A percentile compares a stretch with the other conserved stretches of the same genome.
Conservation (phyloP, 2,797 vertebrate genomes). For the Stomatorhinus walkeri region DNA sequence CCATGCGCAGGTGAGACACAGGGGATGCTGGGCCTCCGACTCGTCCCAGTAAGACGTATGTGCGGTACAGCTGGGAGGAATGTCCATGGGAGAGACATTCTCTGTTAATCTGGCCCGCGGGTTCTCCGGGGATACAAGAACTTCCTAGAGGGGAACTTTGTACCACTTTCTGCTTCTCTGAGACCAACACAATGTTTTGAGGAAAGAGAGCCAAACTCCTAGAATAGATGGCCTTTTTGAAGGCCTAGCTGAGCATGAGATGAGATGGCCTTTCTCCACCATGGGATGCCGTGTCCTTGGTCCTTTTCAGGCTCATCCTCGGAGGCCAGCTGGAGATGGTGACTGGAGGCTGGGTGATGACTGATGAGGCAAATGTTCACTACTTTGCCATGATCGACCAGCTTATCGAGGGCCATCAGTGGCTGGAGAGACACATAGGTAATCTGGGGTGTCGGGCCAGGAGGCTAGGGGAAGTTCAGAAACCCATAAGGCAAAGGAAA, state of each 20-base stretch:
- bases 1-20: conserved; percentile 75
- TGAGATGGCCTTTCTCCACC: conserved; percentile 43
- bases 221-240: conserved; percentile 11
- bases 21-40: neutral
- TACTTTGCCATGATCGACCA: conserved; percentile 97
- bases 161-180: conserved; percentile 16
- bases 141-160: neutral
- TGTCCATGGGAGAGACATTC: neutral
- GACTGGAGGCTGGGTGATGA: conserved; percentile 97
- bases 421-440: conserved; percentile 93
- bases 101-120: neutral
- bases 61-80: neutral
- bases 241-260: neutral
- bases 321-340: conserved; percentile 89
- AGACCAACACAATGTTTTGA: neutral
- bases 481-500: neutral
- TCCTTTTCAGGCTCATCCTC: conserved; percentile 56
- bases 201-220: neutral
- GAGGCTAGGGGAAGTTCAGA: neutral
- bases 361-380: conserved; percentile 89
- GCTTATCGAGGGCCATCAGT: conserved; percentile 96
- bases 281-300: conserved; percentile 26
- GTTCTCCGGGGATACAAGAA: neutral
- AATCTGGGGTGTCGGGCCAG: conserved; percentile 20
- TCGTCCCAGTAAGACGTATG: neutral